Conservation (phyloP, 2,888 invertebrate genomes). For the Pandemis heparana region DNA sequence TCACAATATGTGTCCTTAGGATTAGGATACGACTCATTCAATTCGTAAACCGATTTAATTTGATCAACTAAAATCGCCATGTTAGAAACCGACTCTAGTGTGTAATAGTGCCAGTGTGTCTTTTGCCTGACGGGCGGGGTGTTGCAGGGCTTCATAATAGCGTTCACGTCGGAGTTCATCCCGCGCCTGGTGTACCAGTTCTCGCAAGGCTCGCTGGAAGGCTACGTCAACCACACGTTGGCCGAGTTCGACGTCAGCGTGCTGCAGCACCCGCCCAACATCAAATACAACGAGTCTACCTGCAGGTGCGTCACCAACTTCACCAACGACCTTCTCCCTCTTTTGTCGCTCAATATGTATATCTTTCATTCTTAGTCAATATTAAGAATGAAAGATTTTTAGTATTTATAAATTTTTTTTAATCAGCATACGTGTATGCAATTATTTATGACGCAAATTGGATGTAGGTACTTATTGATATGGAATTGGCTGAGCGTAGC, state of each 20-base stretch:
- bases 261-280: conserved; percentile 78
- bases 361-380: too few species aligned
- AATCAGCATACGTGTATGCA: too few species aligned
- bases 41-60: too few species aligned
- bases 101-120: background rate
- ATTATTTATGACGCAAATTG: too few species aligned
- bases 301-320: conserved; percentile 85
- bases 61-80: too few species aligned
- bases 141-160: conserved; percentile 97
- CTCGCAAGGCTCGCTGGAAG: conserved; percentile 87
- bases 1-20: too few species aligned
- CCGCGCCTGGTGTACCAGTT: conserved; percentile 94
- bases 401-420: too few species aligned
- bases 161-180: conserved; percentile 98
- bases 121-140: background rate
- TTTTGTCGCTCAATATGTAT: too few species aligned
- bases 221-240: conserved; percentile 92
- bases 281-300: conserved; percentile 78
- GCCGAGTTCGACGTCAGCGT: conserved; percentile 90
- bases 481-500: too few species aligned
- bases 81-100: background rate
- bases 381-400: too few species aligned
- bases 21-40: too few species aligned
- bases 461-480: too few species aligned
- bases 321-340: background rate